Evolutionary conservation across 2,888 invertebrate genomes (phyloP), one percentile per base, ranked within the genome.

Genomic region (Actias luna): DNA sequence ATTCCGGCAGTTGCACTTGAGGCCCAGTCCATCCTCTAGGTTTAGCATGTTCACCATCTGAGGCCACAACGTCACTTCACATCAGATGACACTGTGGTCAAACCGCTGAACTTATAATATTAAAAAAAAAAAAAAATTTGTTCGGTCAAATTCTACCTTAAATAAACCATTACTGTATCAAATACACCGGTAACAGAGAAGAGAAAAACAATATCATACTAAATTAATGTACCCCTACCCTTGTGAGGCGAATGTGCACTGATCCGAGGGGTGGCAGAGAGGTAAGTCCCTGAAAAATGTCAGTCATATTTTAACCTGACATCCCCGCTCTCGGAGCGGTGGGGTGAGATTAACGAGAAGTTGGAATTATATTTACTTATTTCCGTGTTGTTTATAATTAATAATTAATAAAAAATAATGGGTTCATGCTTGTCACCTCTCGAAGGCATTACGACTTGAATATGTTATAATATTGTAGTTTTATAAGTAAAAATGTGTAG

Each of bases 201-300:
- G n/a, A 12, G 5, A 55, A 55, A 5, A 55, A 29, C 27, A 55
- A 29, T 55, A 29, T 29, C 55, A 55, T 29, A 42, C 16, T 31
- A 31, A 58, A 64, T 63, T 64, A 66, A 33, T 62, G 27, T 52
- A 12, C 39, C n/a, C 68, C 70, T 71, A 70, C 70, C 69, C 57
- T 60, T 50, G 46, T 66, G 50, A 67, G 67, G 65, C 62, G 64
- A 68, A 69, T 70, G 72, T 67, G 72, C 72, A 73, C 42, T 7
- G n/a, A 73, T 71, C 69, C 68, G 64, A 27, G 64, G 64, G 65
- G 64, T 64, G 68, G 65, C 64, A 64, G 69, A 71, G 67, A 69
- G 70, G 67, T 73, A 79, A 83, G 75, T 78, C 84, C 77, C 77
- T 87, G 87, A 87, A 84, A 85, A 85, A 88, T 88, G 83, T 78